Conservation (phyloP, 2,888 invertebrate species). For the Zaprionus bogoriensis region DNA sequence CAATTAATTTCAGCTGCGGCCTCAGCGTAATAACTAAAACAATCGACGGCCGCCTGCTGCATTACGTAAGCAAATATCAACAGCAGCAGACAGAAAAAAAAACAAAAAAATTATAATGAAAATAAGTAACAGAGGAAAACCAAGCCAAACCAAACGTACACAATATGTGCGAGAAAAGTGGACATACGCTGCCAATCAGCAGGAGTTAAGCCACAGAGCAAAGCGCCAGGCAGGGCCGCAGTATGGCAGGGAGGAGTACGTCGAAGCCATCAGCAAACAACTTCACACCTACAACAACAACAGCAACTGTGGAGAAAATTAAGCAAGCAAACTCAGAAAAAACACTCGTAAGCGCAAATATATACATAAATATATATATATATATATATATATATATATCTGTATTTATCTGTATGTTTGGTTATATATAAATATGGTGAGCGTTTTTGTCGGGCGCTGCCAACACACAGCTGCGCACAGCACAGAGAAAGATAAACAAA, state of each 20-base stretch:
- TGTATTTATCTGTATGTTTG: conserved; percentile 2
- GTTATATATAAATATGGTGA: neutral
- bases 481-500: conserved; percentile 44
- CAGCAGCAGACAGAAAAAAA: neutral
- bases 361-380: conserved; percentile 18
- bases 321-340: conserved; percentile 48
- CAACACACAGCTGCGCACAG: conserved; percentile 45
- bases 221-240: conserved; percentile 11
- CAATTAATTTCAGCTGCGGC: conserved; percentile 54
- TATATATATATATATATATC: neutral
- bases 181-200: conserved; percentile 65
- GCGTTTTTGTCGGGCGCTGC: conserved; percentile 2
- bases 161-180: conserved; percentile 21
- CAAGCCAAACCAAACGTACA: neutral
- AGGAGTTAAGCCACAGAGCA: conserved; percentile 64
- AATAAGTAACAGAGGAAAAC: conserved; percentile 32
- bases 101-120: conserved; percentile 12
- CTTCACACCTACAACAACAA: conserved; percentile 45
- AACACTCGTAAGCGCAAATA: conserved; percentile 11
- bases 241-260: neutral
- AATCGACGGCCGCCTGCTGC: conserved; percentile 24
- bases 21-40: conserved; percentile 27
- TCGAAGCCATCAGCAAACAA: conserved; percentile 18
- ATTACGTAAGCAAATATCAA: conserved; percentile 65
- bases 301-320: conserved; percentile 33